These are phyloP conservation scores for Callimorpha dominula DNA, from an alignment of 2,888 invertebrate species.

Conservation along the genomic window DNA sequence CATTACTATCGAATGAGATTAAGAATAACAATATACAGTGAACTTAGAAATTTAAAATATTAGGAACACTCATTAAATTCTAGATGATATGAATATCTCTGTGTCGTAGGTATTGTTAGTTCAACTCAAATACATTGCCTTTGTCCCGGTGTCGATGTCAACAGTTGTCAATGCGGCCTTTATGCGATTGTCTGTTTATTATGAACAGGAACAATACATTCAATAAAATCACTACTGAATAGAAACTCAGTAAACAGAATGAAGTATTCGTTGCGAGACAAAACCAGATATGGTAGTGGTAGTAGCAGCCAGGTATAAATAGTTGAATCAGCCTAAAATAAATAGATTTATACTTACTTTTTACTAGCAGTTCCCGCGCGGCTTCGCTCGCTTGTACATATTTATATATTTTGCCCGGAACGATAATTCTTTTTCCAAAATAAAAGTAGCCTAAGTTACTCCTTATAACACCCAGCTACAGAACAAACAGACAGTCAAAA, in stretches of 20 bases:
- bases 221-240: constrained; percentile 25
- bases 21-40: background rate
- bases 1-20: background rate
- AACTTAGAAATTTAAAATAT: background rate
- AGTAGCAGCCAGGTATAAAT: too few species aligned
- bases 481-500: too few species aligned
- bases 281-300: background rate
- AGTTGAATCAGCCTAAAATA: too few species aligned
- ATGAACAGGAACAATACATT: constrained; percentile 39
- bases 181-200: constrained; percentile 53
- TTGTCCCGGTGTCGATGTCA: constrained; percentile 48
- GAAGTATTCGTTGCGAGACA: background rate
- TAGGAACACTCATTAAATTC: background rate
- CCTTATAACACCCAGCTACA: too few species aligned
- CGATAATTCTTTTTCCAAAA: too few species aligned
- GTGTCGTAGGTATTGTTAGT: constrained; percentile 39
- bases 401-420: too few species aligned
- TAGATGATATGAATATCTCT: background rate
- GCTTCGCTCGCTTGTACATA: too few species aligned
- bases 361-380: too few species aligned
- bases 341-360: too few species aligned
- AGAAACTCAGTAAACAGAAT: constrained; percentile 22
- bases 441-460: too few species aligned
- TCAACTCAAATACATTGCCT: constrained; percentile 29
- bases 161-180: constrained; percentile 53